phyloP scores from a whole-genome alignment of 2,888 invertebrate species.

The Asteroscopus sphinx region DNA sequence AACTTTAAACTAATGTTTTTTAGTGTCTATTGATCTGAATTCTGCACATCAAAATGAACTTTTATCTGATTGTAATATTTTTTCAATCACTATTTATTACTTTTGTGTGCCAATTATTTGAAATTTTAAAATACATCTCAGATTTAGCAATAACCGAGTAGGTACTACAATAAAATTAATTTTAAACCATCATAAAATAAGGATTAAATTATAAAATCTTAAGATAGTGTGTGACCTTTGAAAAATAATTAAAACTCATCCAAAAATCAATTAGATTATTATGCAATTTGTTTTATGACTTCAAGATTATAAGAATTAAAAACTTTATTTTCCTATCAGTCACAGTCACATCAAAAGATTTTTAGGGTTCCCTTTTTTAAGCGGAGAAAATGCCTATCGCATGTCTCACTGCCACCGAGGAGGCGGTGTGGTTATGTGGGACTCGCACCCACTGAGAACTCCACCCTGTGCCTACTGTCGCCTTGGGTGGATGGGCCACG shows the following conservation, averaged over 20 bases:
- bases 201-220: not conserved
- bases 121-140: too few species aligned
- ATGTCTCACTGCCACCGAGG: too few species aligned
- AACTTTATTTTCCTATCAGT: slow-evolving; percentile 10
- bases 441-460: too few species aligned
- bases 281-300: slow-evolving; percentile 8
- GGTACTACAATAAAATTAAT: slow-evolving; percentile 1
- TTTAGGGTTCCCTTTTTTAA: too few species aligned
- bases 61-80: slow-evolving; percentile 12
- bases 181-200: slow-evolving; percentile 4
- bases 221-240: slow-evolving; percentile 1
- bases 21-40: slow-evolving; percentile 29
- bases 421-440: too few species aligned
- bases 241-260: slow-evolving; percentile 10
- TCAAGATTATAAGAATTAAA: not conserved
- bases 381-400: too few species aligned
- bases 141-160: slow-evolving; percentile 2
- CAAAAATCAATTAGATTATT: slow-evolving; percentile 6
- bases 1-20: slow-evolving; percentile 44
- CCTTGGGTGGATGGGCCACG: too few species aligned
- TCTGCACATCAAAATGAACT: slow-evolving; percentile 5
- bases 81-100: not conserved
- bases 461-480: too few species aligned
- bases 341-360: too few species aligned
- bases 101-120: slow-evolving; percentile 6